Conservation (phyloP, 2,888 invertebrate genomes). For the Xylota segnis region DNA sequence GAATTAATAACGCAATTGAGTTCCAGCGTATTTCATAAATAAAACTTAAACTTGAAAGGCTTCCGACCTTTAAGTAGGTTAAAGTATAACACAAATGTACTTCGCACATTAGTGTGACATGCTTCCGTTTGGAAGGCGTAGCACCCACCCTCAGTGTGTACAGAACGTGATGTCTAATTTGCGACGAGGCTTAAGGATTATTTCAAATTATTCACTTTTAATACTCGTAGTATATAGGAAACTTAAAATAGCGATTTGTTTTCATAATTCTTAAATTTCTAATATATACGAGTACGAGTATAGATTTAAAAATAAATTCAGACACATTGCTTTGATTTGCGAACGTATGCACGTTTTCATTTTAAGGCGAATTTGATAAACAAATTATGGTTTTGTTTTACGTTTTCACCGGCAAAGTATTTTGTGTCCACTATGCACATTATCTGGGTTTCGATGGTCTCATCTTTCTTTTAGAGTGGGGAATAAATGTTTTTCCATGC, state of each 20-base stretch:
- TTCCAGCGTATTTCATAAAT: constrained; percentile 26
- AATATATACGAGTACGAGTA: too few relatives aligned
- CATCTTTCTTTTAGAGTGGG: too few relatives aligned
- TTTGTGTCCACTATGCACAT: too few relatives aligned
- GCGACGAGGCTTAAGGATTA: not conserved
- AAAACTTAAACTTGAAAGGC: constrained; percentile 56
- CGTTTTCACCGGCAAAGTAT: too few relatives aligned
- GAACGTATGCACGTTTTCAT: too few relatives aligned
- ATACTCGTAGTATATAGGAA: not conserved
- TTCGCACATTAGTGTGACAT: constrained; percentile 3
- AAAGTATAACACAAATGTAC: constrained; percentile 16
- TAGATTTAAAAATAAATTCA: too few relatives aligned
- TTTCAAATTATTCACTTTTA: constrained; percentile 9
- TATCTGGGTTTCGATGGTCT: too few relatives aligned
- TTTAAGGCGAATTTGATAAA: too few relatives aligned
- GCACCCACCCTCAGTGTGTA: constrained; percentile 14
- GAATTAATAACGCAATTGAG: constrained; percentile 33
- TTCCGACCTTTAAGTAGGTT: constrained; percentile 52
- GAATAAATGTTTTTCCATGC: too few relatives aligned
- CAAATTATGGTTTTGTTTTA: too few relatives aligned
- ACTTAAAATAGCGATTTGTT: not conserved
- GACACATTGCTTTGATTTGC: too few relatives aligned
- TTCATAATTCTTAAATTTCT: not conserved
- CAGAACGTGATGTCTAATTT: constrained; percentile 12
- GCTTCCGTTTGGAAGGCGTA: constrained; percentile 22